These are phyloP conservation scores for Cynopterus brachyotis DNA, from an alignment of 2,113 vertebrate species.

Conservation along the genomic window DNA sequence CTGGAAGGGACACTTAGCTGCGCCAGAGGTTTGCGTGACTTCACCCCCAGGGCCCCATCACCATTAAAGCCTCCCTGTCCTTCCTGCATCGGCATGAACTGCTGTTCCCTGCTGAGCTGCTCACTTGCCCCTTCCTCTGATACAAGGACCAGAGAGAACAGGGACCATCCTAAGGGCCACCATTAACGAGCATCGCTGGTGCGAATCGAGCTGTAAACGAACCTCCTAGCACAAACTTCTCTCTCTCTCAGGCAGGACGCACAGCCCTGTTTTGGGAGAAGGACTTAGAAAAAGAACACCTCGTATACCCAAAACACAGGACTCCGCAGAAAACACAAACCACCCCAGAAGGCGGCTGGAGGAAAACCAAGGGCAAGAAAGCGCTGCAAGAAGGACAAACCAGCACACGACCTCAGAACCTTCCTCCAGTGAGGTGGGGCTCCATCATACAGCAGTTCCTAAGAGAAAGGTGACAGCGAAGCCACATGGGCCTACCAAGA, in stretches of 20 bases:
- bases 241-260: not conserved
- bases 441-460: accelerated
- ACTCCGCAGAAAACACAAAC: not conserved
- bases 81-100: accelerated
- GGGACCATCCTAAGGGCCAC: not conserved
- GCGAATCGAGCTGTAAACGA: not conserved
- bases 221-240: accelerated
- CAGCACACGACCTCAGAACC: not conserved
- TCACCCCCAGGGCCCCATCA: accelerated
- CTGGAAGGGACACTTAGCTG: not conserved
- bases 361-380: not conserved
- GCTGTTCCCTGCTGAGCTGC: accelerated
- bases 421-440: not conserved
- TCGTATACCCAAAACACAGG: not conserved
- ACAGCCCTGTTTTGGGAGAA: too few species aligned
- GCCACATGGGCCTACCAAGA: not conserved
- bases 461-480: accelerated
- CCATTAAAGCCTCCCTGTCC: not conserved
- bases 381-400: not conserved
- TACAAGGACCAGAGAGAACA: too few species aligned
- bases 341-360: accelerated
- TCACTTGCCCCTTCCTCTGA: accelerated
- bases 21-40: accelerated
- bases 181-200: not conserved
- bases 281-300: not conserved